Conservation (phyloP, 2,113 vertebrate species). For the Colaptes auratus region DNA sequence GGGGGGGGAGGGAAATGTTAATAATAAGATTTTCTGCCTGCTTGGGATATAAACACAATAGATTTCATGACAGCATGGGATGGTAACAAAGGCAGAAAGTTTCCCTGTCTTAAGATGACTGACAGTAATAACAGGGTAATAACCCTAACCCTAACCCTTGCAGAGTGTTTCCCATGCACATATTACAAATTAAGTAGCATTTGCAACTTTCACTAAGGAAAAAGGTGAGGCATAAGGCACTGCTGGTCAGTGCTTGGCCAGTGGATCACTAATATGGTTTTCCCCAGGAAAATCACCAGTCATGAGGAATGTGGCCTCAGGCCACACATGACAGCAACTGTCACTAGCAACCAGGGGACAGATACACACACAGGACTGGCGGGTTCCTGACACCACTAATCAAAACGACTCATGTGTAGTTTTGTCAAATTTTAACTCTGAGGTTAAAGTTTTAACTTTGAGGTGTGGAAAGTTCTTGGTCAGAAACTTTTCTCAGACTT, state of each 20-base stretch:
- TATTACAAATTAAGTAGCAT: neutral
- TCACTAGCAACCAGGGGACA: neutral
- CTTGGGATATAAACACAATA: constrained; percentile 9
- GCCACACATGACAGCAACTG: neutral
- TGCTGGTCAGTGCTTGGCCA: neutral
- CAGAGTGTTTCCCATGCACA: neutral
- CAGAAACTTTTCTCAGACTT: neutral
- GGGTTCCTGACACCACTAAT: neutral
- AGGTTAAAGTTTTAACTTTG: neutral
- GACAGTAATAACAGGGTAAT: neutral
- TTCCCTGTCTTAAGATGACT: neutral
- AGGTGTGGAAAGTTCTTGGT: neutral
- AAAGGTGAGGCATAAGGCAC: neutral
- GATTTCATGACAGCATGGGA: neutral
- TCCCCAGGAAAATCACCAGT: neutral
- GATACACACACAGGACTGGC: neutral
- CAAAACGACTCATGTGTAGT: accelerated
- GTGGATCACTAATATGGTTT: neutral
- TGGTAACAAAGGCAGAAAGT: neutral
- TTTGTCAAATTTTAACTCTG: neutral
- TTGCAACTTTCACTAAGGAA: neutral
- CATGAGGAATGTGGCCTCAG: neutral
- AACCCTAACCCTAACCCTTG: too few relatives aligned
- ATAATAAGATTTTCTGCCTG: neutral
- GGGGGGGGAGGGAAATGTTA: neutral